Percentiles rank a stretch among this genome's conserved stretches.
Conservation (phyloP, 2,113 vertebrate species). For the Planiliza haematocheilus region DNA sequence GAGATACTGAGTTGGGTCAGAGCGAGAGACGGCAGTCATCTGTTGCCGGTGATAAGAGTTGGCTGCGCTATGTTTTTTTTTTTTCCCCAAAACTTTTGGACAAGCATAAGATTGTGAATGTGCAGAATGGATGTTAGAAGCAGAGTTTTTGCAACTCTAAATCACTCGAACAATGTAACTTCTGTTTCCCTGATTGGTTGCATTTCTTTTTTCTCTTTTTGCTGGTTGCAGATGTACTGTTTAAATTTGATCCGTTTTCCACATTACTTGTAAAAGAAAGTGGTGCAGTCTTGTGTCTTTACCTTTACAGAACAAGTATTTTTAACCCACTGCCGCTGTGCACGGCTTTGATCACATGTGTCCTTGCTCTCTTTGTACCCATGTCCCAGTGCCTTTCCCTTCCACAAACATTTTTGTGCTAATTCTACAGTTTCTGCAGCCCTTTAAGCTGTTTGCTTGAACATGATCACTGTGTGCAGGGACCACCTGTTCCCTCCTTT, state of each 20-base stretch:
- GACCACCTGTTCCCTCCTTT: constrained; percentile 39
- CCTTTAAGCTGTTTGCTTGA: not conserved
- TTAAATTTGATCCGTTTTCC: not conserved
- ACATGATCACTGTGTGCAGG: constrained; percentile 1
- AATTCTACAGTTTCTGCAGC: not conserved
- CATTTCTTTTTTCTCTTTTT: no score
- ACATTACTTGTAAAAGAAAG: no score
- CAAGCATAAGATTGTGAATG: not conserved
- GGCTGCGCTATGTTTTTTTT: constrained; percentile 11
- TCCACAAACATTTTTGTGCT: no score
- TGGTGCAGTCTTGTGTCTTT: no score
- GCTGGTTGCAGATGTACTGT: not conserved
- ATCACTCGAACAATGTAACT: no score
- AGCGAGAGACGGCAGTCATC: constrained; percentile 56
- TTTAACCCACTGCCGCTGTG: not conserved
- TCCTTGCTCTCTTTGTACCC: not conserved
- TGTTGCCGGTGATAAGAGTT: constrained; percentile 78
- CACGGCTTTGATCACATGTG: not conserved
- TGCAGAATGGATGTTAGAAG: not conserved
- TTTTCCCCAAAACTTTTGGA: not conserved
- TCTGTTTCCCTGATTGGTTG: no score
- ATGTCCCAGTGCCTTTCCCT: not conserved
- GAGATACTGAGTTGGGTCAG: constrained; percentile 52
- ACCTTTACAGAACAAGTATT: not conserved
- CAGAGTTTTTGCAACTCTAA: not conserved